Conservation (phyloP, 1,140 invertebrate species). For the Drosophila eugracilis region DNA sequence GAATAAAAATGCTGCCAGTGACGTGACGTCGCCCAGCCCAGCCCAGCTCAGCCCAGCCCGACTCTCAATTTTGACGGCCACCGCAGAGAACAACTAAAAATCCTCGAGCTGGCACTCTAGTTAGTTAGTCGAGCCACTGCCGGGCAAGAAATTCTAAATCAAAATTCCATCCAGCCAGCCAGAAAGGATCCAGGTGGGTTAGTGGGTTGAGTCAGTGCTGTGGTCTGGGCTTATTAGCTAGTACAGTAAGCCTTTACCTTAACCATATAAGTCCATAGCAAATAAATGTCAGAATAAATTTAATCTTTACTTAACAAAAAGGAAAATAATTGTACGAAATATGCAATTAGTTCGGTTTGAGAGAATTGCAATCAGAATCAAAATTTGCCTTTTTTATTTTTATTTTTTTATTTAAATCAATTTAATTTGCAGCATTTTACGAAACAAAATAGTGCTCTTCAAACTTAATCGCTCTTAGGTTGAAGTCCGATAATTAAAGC, state of each 20-base stretch:
- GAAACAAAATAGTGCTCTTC: background rate
- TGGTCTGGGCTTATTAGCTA: background rate
- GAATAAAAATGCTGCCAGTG: conserved; percentile 68
- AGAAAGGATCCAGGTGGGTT: conserved; percentile 42
- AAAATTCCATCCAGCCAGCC: conserved; percentile 62
- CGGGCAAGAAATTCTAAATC: conserved; percentile 72
- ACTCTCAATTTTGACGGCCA: conserved; percentile 61
- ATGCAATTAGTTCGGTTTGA: too few species aligned
- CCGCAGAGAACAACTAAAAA: conserved; percentile 55
- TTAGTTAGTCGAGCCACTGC: conserved; percentile 59
- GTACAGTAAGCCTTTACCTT: too few species aligned
- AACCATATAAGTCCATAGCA: too few species aligned
- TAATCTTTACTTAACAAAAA: too few species aligned
- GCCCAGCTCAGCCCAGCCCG: too few species aligned
- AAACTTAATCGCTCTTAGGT: background rate
- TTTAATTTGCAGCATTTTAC: too few species aligned
- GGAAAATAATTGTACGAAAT: too few species aligned
- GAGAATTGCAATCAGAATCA: too few species aligned
- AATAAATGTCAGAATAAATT: too few species aligned
- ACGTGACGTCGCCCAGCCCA: conserved; percentile 54
- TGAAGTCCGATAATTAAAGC: background rate
- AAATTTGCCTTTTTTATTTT: too few species aligned
- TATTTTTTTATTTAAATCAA: too few species aligned
- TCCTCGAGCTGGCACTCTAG: conserved; percentile 45
- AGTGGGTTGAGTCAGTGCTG: conserved; percentile 16